Evolutionary conservation across 2,797 vertebrate species (phyloP).

Genomic region (Orientallactaga sibirica): DNA sequence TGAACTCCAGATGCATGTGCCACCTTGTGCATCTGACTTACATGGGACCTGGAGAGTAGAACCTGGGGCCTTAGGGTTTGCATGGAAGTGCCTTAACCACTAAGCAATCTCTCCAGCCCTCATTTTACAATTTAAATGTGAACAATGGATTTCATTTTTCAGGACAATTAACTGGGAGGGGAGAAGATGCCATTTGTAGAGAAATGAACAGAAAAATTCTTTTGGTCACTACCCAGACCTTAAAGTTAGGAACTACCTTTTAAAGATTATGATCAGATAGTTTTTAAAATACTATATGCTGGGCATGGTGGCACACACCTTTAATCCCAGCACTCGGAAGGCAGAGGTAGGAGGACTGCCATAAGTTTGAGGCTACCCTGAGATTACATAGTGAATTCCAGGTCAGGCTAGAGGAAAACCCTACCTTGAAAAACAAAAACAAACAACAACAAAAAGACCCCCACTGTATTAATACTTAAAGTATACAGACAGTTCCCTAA

Average conservation of each 20-base stretch:
- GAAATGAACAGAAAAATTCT: background rate
- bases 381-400: too few relatives aligned
- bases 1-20: too few relatives aligned
- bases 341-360: too few relatives aligned
- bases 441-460: background rate
- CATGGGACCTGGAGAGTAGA: too few relatives aligned
- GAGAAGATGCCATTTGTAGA: background rate
- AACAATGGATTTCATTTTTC: slow-evolving; percentile 28
- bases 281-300: slow-evolving; percentile 14
- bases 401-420: too few relatives aligned
- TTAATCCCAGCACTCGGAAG: too few relatives aligned
- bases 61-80: too few relatives aligned
- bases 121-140: slow-evolving; percentile 7
- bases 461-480: slow-evolving; percentile 9
- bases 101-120: background rate
- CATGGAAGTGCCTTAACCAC: too few relatives aligned
- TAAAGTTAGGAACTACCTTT: background rate
- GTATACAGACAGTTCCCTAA: background rate
- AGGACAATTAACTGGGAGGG: background rate
- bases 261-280: background rate
- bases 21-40: too few relatives aligned
- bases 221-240: background rate
- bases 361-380: too few relatives aligned
- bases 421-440: too few relatives aligned
- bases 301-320: too few relatives aligned